These are phyloP conservation scores for Capreolus pygargus DNA, from an alignment of 2,113 vertebrate genomes.

Conservation along the genomic window DNA sequence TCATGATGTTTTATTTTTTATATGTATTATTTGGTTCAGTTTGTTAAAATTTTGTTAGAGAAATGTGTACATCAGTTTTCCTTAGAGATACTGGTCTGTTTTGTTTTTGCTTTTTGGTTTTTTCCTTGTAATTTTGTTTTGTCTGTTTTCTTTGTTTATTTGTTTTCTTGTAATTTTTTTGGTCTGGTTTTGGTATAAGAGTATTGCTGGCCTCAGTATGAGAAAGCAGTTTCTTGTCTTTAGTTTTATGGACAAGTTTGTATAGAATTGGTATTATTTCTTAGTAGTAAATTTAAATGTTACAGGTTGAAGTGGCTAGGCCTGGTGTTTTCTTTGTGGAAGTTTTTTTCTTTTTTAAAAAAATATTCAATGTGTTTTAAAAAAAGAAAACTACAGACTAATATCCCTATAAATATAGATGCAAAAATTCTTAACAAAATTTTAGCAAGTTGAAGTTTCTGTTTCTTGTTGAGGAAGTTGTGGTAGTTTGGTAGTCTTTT, in stretches of 20 bases:
- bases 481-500: conserved; percentile 23
- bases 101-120: background rate
- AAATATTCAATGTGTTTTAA: background rate
- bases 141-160: background rate
- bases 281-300: background rate
- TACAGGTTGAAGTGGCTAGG: background rate
- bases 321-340: background rate
- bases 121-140: background rate
- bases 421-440: conserved; percentile 3
- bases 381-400: background rate
- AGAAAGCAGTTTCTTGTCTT: background rate
- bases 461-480: background rate
- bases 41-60: background rate
- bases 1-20: background rate
- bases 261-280: background rate
- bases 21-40: background rate
- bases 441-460: background rate
- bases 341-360: background rate
- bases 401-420: background rate
- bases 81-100: background rate
- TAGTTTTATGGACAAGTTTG: background rate
- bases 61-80: background rate
- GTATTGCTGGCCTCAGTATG: background rate
- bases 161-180: background rate
- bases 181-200: background rate